phyloP scores from a whole-genome alignment of 2,113 vertebrate species.

The Centrocercus urophasianus region DNA sequence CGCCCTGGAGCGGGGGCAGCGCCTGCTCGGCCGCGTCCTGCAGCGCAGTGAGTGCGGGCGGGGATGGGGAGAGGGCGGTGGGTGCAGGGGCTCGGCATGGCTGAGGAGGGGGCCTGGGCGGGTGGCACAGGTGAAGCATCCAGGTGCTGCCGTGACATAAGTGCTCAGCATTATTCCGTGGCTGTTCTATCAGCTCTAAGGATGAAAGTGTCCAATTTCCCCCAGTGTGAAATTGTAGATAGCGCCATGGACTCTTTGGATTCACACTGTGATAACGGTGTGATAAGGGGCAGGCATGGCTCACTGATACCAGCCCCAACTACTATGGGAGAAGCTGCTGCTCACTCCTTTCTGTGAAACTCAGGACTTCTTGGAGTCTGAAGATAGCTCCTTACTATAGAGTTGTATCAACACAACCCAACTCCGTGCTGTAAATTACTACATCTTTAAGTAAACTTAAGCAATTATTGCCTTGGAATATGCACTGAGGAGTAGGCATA shows the following conservation, averaged over 20 bases:
- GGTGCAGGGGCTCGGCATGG: no score
- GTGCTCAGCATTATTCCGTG: no score
- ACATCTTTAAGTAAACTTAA: constrained; percentile 61
- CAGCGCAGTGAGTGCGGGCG: constrained; percentile 84
- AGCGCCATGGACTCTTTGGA: not conserved
- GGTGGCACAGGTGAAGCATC: no score
- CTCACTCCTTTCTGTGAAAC: not conserved
- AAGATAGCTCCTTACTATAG: constrained; percentile 26
- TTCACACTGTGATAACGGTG: not conserved
- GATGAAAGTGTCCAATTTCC: no score
- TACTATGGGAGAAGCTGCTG: not conserved
- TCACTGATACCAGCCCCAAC: not conserved
- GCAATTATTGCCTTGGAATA: constrained; percentile 50
- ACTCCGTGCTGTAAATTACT: constrained; percentile 49
- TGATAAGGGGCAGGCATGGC: not conserved
- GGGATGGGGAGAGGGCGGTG: not conserved
- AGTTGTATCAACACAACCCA: constrained; percentile 27
- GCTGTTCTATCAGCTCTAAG: no score
- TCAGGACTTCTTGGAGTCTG: constrained; percentile 41
- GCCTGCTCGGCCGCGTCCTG: constrained; percentile 89
- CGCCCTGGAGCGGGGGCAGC: constrained; percentile 88
- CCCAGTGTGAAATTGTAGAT: not conserved
- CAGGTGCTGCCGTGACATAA: no score
- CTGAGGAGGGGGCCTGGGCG: no score
- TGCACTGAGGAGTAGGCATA: constrained; percentile 24